Evolutionary conservation across 2,797 vertebrate genomes (phyloP).

Genomic region (Eleutherodactylus coqui): DNA sequence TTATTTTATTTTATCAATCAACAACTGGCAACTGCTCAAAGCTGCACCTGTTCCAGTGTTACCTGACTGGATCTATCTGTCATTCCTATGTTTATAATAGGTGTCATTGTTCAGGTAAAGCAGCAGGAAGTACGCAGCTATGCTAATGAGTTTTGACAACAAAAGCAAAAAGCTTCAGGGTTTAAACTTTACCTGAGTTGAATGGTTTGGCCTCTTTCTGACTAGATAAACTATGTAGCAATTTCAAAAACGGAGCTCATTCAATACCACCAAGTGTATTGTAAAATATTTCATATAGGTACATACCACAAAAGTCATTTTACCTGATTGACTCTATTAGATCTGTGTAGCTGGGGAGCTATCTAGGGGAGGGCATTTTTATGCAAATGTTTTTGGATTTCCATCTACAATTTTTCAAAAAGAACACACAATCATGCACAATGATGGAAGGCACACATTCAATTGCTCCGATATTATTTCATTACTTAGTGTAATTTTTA

Average conservation of each 20-base stretch:
- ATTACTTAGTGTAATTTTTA: too few relatives aligned
- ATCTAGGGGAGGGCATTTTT: not conserved
- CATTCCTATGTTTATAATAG: constrained; percentile 36
- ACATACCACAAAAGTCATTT: not conserved
- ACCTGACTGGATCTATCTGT: constrained; percentile 55
- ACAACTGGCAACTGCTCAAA: constrained; percentile 46
- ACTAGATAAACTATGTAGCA: not conserved
- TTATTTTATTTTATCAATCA: constrained; percentile 54
- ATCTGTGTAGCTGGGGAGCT: not conserved
- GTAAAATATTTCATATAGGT: not conserved
- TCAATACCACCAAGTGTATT: not conserved
- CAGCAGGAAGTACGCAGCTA: constrained; percentile 21
- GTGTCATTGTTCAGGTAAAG: constrained; percentile 56
- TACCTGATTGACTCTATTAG: not conserved
- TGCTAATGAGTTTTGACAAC: constrained; percentile 55
- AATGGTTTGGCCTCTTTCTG: constrained; percentile 1
- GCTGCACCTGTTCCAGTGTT: constrained; percentile 55
- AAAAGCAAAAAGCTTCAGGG: constrained; percentile 54
- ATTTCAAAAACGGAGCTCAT: not conserved
- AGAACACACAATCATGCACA: not conserved
- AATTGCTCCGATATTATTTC: too few relatives aligned
- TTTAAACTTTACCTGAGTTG: constrained; percentile 30
- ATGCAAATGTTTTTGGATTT: too few relatives aligned
- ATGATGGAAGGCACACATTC: not conserved
- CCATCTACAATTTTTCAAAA: too few relatives aligned